Evolutionary conservation across 1,140 invertebrate species (phyloP), one percentile per base, ranked within the genome.

Genomic region (Trichogramma pretiosum): DNA sequence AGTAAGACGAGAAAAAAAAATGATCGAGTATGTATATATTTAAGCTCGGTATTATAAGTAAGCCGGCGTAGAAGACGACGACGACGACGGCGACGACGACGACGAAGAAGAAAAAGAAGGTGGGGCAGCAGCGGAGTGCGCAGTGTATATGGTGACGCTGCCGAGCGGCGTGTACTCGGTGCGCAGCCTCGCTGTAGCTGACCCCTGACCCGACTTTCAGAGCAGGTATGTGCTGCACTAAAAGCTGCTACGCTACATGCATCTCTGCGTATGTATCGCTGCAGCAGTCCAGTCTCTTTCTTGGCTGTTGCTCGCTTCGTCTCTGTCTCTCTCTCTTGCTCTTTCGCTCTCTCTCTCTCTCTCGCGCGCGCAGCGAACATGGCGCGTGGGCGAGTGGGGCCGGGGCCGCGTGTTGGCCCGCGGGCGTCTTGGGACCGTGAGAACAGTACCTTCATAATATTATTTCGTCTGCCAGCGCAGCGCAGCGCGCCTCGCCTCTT

Each of bases 371-470:
- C n/a, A n/a, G n/a, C n/a, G n/a, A n/a, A n/a, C n/a, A n/a, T n/a
- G n/a, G n/a, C 48, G 67, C 67, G 67, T 69, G 67, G 65, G 67
- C 66, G 66, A 68, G n/a, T n/a, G 59, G 60, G 62, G 55, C 57
- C 59, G 52, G 54, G 60, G 61, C 62, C 62, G 62, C 64, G 64
- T 62, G 64, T 66, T 70, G 63, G 67, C 68, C 69, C 68, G 65
- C 68, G 69, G 69, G 67, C 67, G 65, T 70, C 68, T 65, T 52
- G 67, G 55, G 67, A 72, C 69, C 69, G 69, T 70, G 67, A 70
- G 69, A 72, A 70, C 68, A 70, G 62, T 66, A 70, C 65, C 69
- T 72, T n/a, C n/a, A 72, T 70, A 72, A 72, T 72, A 72, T 72
- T 72, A 72, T 72, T 70, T 72, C 69, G 64, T 70, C 67, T 70